These are phyloP conservation scores for Vimba vimba DNA, from an alignment of 2,113 vertebrate genomes.

Conservation along the genomic window DNA sequence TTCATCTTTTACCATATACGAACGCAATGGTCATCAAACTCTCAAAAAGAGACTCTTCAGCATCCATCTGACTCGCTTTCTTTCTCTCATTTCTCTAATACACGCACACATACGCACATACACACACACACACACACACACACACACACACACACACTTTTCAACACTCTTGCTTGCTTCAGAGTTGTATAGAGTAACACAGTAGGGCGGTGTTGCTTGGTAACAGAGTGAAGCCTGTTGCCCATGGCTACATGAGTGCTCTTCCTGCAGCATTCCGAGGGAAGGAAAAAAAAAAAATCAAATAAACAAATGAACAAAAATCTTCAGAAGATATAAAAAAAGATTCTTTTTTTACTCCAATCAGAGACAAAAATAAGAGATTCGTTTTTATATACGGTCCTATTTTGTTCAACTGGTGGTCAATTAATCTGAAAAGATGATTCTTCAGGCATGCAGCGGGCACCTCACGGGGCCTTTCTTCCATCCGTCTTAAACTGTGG, in stretches of 20 bases:
- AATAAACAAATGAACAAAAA: slow-evolving; percentile 41
- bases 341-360: slow-evolving; percentile 21
- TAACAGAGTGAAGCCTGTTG: slow-evolving; percentile 65
- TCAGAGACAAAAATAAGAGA: slow-evolving; percentile 41
- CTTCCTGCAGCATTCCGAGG: slow-evolving; percentile 62
- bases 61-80: slow-evolving; percentile 26
- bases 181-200: slow-evolving; percentile 59
- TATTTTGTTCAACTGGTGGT: slow-evolving; percentile 26
- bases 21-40: slow-evolving; percentile 20
- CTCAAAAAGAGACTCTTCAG: slow-evolving; percentile 35
- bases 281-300: slow-evolving; percentile 49
- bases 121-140: neutral
- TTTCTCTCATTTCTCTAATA: slow-evolving; percentile 28
- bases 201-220: slow-evolving; percentile 65
- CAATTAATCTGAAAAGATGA: slow-evolving; percentile 12
- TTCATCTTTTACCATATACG: slow-evolving; percentile 22
- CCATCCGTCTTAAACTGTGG: neutral
- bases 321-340: slow-evolving; percentile 40
- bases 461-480: slow-evolving; percentile 76
- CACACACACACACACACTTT: slow-evolving; percentile 6
- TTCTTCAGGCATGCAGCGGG: slow-evolving; percentile 80
- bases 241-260: slow-evolving; percentile 67
- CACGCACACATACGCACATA: neutral
- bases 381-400: slow-evolving; percentile 19
- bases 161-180: slow-evolving; percentile 45